Percentiles rank a stretch among this genome's conserved stretches.
Conservation (phyloP, 2,113 vertebrate species). For the Mola mola region DNA sequence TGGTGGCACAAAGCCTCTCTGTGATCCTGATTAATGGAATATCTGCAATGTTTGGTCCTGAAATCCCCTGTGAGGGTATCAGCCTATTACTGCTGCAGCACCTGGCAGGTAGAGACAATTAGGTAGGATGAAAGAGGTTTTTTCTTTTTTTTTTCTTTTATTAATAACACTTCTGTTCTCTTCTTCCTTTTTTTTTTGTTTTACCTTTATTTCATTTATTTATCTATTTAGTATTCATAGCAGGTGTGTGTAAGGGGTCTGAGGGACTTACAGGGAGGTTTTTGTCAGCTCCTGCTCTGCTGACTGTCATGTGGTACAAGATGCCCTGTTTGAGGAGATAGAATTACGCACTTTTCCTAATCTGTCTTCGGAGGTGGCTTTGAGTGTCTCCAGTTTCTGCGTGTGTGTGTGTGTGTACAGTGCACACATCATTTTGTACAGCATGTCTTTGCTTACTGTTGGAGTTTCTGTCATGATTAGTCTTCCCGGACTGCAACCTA, state of each 20-base stretch:
- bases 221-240: no score
- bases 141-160: not conserved
- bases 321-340: slow-evolving; percentile 45
- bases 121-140: not conserved
- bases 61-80: slow-evolving; percentile 43
- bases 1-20: slow-evolving; percentile 61
- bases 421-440: slow-evolving; percentile 50
- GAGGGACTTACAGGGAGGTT: slow-evolving; percentile 29
- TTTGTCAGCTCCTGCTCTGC: slow-evolving; percentile 24
- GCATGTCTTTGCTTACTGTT: slow-evolving; percentile 27
- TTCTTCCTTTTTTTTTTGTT: not conserved
- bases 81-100: slow-evolving; percentile 43
- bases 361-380: slow-evolving; percentile 41
- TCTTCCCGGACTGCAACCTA: slow-evolving; percentile 12
- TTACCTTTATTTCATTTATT: no score
- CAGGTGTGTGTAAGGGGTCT: slow-evolving; percentile 11
- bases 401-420: slow-evolving; percentile 29
- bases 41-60: slow-evolving; percentile 45
- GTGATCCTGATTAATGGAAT: slow-evolving; percentile 59
- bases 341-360: slow-evolving; percentile 43
- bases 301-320: slow-evolving; percentile 29
- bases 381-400: slow-evolving; percentile 21
- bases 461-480: slow-evolving; percentile 20
- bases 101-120: slow-evolving; percentile 24
- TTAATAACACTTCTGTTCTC: no score